phyloP scores from a whole-genome alignment of 2,888 invertebrate species.

The Xylophagus ater region DNA sequence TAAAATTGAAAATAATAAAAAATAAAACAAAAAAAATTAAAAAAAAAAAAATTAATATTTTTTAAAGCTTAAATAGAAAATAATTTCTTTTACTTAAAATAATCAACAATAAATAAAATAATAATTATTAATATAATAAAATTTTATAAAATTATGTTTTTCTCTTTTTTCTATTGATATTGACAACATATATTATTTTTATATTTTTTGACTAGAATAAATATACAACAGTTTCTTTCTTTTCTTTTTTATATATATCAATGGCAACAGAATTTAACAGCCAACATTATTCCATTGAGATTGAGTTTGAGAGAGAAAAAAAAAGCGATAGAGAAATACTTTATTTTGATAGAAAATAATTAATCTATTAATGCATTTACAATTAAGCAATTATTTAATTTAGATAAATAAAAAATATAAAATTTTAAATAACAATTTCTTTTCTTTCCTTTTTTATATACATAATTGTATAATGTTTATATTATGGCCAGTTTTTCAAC shows the following conservation, averaged over 20 bases:
- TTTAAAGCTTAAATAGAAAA: neutral
- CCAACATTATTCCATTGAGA: slow-evolving; percentile 11
- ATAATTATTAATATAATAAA: slow-evolving; percentile 12
- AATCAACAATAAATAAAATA: slow-evolving; percentile 16
- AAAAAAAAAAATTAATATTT: neutral
- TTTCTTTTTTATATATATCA: slow-evolving; percentile 10
- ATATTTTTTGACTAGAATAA: slow-evolving; percentile 17
- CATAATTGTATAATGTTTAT: too few relatives aligned
- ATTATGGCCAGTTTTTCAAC: too few relatives aligned
- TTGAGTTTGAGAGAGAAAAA: slow-evolving; percentile 1
- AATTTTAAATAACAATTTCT: too few relatives aligned
- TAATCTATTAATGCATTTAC: too few relatives aligned
- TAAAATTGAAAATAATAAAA: too few relatives aligned
- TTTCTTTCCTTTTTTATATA: too few relatives aligned
- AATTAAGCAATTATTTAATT: too few relatives aligned
- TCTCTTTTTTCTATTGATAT: slow-evolving; percentile 7
- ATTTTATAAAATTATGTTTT: slow-evolving; percentile 6
- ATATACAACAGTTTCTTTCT: slow-evolving; percentile 8
- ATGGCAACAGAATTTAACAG: slow-evolving; percentile 15
- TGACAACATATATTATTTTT: slow-evolving; percentile 5
- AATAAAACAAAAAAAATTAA: neutral
- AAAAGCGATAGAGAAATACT: too few relatives aligned
- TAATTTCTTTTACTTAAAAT: slow-evolving; percentile 9
- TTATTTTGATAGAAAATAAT: too few relatives aligned
- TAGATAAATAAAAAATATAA: too few relatives aligned